These are phyloP conservation scores for Ricordea florida DNA, from an alignment of 92 coral and sea anemone genomes.

Conservation along the genomic window DNA sequence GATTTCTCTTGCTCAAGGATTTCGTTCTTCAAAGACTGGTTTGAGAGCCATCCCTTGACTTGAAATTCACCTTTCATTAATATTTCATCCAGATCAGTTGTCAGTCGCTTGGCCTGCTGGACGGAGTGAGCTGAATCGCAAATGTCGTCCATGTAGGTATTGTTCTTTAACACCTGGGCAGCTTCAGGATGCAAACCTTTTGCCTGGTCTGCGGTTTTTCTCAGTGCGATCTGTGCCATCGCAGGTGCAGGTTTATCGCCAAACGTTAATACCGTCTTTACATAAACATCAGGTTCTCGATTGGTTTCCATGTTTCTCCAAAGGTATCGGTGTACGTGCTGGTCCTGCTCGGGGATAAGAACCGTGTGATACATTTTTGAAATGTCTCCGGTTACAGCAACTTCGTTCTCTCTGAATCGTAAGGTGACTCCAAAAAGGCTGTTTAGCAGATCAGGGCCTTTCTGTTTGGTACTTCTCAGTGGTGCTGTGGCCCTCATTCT, in stretches of 20 bases:
- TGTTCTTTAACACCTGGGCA: constrained; percentile 20
- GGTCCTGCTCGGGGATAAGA: constrained; percentile 58
- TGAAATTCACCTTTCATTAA: constrained; percentile 12
- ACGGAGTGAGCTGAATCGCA: constrained; percentile 23
- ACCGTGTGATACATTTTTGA: constrained; percentile 65
- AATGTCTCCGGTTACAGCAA: constrained; percentile 43
- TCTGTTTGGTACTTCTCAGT: too few species aligned
- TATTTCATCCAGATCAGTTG: constrained; percentile 38
- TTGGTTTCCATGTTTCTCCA: constrained; percentile 65
- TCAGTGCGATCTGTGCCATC: constrained; percentile 47
- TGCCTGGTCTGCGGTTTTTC: constrained; percentile 45
- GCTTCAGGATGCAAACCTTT: constrained; percentile 18
- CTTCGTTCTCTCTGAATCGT: constrained; percentile 49
- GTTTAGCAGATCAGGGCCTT: too few species aligned
- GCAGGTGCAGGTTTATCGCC: constrained; percentile 63
- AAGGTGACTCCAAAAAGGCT: constrained; percentile 46
- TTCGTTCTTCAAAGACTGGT: neutral
- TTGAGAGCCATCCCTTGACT: constrained; percentile 48
- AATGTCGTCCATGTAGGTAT: constrained; percentile 55
- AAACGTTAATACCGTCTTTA: constrained; percentile 55
- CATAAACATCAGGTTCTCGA: constrained; percentile 54
- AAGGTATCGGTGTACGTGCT: constrained; percentile 63
- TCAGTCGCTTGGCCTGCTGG: constrained; percentile 30
- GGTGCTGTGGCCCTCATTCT: too few species aligned
- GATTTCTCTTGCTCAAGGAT: neutral